Evolutionary conservation across 2,888 invertebrate genomes (phyloP).

Genomic region (Homarus gammarus): DNA sequence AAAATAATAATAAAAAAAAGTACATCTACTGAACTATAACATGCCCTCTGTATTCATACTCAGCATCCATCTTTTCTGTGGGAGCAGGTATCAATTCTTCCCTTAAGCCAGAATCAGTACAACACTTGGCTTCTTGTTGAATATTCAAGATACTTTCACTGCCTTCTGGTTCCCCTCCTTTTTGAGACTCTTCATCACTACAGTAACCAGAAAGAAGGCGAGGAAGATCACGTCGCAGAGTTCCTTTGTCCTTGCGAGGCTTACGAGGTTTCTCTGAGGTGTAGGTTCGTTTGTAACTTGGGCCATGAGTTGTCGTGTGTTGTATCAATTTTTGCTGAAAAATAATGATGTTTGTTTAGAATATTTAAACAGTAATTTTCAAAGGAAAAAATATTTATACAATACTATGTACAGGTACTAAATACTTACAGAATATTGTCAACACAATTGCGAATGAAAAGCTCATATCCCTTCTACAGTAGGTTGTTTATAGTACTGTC

Average conservation of each 20-base stretch:
- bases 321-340: conserved; percentile 66
- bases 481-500: no score
- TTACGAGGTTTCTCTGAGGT: conserved; percentile 53
- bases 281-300: conserved; percentile 50
- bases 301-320: conserved; percentile 50
- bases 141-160: background rate
- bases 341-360: no score
- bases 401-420: no score
- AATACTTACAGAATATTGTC: no score
- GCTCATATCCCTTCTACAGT: no score
- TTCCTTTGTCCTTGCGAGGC: conserved; percentile 66
- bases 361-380: no score
- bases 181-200: conserved; percentile 22
- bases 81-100: background rate
- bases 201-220: conserved; percentile 56
- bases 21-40: no score
- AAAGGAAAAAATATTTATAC: no score
- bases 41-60: background rate
- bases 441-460: no score
- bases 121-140: background rate
- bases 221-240: conserved; percentile 36
- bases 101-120: background rate
- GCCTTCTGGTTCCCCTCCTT: background rate
- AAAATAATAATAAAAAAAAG: no score
- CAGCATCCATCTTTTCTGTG: background rate